These are phyloP conservation scores for Caligus rogercresseyi DNA, from an alignment of 1,140 invertebrate genomes.

Conservation along the genomic window DNA sequence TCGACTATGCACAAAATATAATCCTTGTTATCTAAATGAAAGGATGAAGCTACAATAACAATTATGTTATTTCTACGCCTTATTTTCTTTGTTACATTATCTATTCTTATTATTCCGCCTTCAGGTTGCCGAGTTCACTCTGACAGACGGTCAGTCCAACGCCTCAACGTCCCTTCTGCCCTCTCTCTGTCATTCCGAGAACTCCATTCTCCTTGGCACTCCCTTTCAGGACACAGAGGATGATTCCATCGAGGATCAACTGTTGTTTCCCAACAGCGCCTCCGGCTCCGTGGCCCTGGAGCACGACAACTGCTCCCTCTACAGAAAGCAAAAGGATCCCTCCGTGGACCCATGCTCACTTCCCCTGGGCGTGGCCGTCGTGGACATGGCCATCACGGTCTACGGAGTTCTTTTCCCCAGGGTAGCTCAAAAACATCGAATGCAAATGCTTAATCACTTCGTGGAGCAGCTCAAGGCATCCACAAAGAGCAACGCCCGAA, in stretches of 20 bases:
- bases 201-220: conserved; percentile 60
- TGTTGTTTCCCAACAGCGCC: conserved; percentile 77
- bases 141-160: conserved; percentile 83
- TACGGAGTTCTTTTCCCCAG: conserved; percentile 86
- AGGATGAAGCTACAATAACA: too few relatives aligned
- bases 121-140: conserved; percentile 63
- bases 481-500: conserved; percentile 48
- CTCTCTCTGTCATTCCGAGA: conserved; percentile 68
- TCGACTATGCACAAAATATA: too few relatives aligned
- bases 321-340: conserved; percentile 42
- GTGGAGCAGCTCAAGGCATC: conserved; percentile 60
- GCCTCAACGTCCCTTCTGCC: conserved; percentile 76
- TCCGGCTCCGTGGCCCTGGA: conserved; percentile 86
- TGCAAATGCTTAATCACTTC: conserved; percentile 95
- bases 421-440: conserved; percentile 79
- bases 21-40: too few relatives aligned
- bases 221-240: conserved; percentile 90
- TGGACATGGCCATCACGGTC: conserved; percentile 76
- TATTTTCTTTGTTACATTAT: too few relatives aligned
- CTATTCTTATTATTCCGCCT: not conserved
- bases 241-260: conserved; percentile 91
- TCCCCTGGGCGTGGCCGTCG: conserved; percentile 86
- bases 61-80: too few relatives aligned
- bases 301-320: conserved; percentile 81
- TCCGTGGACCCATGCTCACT: conserved; percentile 58